These are phyloP conservation scores for Argyrosomus japonicus DNA, from an alignment of 2,113 vertebrate genomes.

Conservation along the genomic window DNA sequence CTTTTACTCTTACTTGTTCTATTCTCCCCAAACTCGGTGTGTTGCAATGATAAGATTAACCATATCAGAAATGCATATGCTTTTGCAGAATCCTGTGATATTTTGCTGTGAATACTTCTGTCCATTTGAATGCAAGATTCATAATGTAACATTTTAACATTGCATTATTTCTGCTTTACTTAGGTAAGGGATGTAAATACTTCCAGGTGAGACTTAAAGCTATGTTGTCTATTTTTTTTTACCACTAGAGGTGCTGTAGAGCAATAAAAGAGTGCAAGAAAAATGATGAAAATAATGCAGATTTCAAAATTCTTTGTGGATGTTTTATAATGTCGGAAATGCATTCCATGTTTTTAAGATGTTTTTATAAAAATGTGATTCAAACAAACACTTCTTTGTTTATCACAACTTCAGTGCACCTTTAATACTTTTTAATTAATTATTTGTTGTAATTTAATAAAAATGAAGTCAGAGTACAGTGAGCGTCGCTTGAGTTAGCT, in stretches of 20 bases:
- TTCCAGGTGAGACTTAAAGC: background rate
- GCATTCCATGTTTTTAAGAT: background rate
- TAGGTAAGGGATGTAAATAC: background rate
- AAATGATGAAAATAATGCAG: too few species aligned
- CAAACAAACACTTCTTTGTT: background rate
- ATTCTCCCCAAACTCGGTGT: background rate
- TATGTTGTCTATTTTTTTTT: background rate
- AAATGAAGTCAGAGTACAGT: too few species aligned
- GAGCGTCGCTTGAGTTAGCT: too few species aligned
- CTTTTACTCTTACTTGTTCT: background rate
- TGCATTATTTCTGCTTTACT: background rate
- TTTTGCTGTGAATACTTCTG: background rate
- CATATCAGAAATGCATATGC: background rate
- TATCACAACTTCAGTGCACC: too few species aligned
- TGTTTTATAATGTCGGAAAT: background rate
- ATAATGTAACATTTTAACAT: background rate
- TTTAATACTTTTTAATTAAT: too few species aligned
- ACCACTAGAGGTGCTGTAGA: constrained; percentile 3
- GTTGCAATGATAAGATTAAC: background rate
- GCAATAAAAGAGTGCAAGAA: background rate
- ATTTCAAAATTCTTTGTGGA: background rate
- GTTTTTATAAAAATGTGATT: too few species aligned
- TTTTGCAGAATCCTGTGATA: background rate
- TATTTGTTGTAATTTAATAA: too few species aligned
- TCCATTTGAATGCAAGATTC: background rate